These are phyloP conservation scores for Protonemura montana DNA, from an alignment of 2,888 invertebrate genomes.

Conservation along the genomic window DNA sequence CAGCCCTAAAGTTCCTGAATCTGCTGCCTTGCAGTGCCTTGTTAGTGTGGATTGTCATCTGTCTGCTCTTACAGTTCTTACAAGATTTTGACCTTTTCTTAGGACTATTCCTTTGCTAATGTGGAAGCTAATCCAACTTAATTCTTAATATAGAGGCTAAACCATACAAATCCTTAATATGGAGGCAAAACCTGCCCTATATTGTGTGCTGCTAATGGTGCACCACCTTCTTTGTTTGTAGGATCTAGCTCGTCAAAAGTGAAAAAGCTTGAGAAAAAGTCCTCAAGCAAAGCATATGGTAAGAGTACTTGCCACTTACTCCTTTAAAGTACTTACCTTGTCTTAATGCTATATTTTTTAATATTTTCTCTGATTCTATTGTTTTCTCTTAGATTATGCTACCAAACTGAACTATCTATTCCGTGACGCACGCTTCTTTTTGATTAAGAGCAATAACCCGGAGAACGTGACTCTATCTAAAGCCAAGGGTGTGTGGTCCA, in stretches of 20 bases:
- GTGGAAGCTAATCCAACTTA: too few relatives aligned
- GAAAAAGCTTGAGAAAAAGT: background rate
- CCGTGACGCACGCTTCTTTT: constrained; percentile 91
- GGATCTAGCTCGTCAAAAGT: background rate
- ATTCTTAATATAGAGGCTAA: too few relatives aligned
- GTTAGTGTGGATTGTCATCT: too few relatives aligned
- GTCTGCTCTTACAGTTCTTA: too few relatives aligned
- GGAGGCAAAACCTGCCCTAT: too few relatives aligned
- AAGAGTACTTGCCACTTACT: background rate
- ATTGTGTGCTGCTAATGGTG: too few relatives aligned
- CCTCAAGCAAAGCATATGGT: background rate
- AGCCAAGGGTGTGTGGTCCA: constrained; percentile 96
- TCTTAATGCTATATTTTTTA: too few relatives aligned
- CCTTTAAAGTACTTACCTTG: background rate
- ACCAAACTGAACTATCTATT: constrained; percentile 93
- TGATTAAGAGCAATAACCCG: constrained; percentile 97
- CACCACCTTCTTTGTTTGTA: background rate
- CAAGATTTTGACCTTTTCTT: too few relatives aligned
- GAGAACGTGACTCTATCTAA: constrained; percentile 96
- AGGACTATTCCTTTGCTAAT: too few relatives aligned
- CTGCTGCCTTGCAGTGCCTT: too few relatives aligned
- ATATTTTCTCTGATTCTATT: background rate
- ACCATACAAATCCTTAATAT: too few relatives aligned
- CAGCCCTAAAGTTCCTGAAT: too few relatives aligned
- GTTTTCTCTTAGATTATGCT: constrained; percentile 69